These are phyloP conservation scores for Phalloptychus januarius DNA, from an alignment of 2,797 vertebrate species.

Conservation along the genomic window DNA sequence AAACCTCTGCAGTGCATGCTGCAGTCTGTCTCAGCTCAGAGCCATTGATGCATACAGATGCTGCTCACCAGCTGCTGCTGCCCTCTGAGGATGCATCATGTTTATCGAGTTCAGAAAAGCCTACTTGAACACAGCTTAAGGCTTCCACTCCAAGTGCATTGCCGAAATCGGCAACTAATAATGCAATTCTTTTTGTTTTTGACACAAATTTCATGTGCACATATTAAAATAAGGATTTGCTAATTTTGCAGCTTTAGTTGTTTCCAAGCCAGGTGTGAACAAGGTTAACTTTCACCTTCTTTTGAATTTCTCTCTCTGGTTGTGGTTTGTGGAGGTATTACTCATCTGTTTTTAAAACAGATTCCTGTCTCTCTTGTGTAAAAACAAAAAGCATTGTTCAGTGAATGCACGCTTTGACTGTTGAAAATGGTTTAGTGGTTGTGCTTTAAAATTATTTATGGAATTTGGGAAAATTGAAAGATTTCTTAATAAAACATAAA, in stretches of 20 bases:
- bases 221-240: neutral
- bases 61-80: constrained; percentile 58
- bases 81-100: constrained; percentile 40
- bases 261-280: constrained; percentile 48
- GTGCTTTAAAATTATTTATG: neutral
- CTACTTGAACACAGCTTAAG: constrained; percentile 48
- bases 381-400: neutral
- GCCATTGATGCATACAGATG: constrained; percentile 67
- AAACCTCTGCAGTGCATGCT: constrained; percentile 66
- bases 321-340: constrained; percentile 21
- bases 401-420: neutral
- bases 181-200: neutral
- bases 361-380: neutral
- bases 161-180: constrained; percentile 6
- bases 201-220: too few species aligned
- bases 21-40: constrained; percentile 66
- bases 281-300: constrained; percentile 33
- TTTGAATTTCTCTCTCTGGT: constrained; percentile 18
- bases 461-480: neutral
- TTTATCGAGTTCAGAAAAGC: constrained; percentile 51
- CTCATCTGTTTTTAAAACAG: neutral
- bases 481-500: neutral
- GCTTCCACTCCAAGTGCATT: constrained; percentile 24
- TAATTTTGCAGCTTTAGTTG: constrained; percentile 28
- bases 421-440: neutral